Base-by-base conservation (phyloP, 2,888 invertebrate genomes). In the Anagyrus pseudococci region DNA sequence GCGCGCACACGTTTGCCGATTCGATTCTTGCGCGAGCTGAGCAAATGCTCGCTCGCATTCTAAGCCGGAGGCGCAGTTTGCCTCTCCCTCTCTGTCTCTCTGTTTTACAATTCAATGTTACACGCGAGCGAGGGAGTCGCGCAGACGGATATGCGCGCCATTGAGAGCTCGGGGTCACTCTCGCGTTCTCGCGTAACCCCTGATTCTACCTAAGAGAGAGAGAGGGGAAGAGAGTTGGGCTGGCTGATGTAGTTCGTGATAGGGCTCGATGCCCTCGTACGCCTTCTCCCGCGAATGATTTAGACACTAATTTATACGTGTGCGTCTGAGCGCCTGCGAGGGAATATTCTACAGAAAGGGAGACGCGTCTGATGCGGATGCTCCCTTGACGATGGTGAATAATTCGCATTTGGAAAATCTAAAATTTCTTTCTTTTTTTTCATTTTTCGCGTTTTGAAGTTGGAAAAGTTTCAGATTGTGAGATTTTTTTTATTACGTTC, bases 281-380 rank as follows among this genome's bases (percentile, higher is more conserved):
- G n/a, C n/a, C n/a, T n/a, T n/a, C n/a, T n/a, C n/a, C 25, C 17
- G 26, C 15, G 37, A 56, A 62, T 47, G 57, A 62, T 62, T 57
- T 62, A 50, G 50, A 52, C 57, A 57, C 57, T 57, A 62, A 62
- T 62, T 62, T 52, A 62, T 62, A 50, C 44, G 44, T 15, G n/a
- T 26, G 20, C 6, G 29, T 29, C 4, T 29, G 29, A 29, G 10
- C 33, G 4, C 33, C n/a, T n/a, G 33, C 33, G 33, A 15, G 10
- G 33, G 33, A n/a, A n/a, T n/a, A n/a, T n/a, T n/a, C n/a, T n/a
- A 33, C 33, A 33, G 33, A 6, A 33, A 33, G 33, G 33, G 13
- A 33, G 13, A 33, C 33, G 13, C n/a, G n/a, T n/a, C n/a, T n/a
- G n/a, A n/a, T n/a, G n/a, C n/a, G n/a, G n/a, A n/a, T n/a, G n/a